Conservation (phyloP, 2,888 invertebrate species). For the Apeira syringaria region DNA sequence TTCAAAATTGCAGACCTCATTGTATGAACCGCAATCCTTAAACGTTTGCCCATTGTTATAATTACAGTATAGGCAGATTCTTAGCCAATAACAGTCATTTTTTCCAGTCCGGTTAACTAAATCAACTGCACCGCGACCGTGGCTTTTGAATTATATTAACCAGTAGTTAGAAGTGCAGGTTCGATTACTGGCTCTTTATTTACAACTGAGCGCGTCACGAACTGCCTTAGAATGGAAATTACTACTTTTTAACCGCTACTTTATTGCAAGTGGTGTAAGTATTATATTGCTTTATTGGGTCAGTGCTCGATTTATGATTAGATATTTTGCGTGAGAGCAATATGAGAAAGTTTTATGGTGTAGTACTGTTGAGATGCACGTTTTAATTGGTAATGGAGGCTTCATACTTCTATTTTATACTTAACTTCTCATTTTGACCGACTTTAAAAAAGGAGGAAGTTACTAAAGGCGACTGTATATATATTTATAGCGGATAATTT, state of each 20-base stretch:
- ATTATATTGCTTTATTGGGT: slow-evolving; percentile 21
- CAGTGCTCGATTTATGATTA: slow-evolving; percentile 16
- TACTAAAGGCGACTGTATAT: no score
- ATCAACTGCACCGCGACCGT: slow-evolving; percentile 18
- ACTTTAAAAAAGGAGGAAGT: no score
- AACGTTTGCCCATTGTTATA: no score
- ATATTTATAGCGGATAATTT: no score
- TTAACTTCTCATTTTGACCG: no score
- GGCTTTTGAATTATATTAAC: slow-evolving; percentile 23
- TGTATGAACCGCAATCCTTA: no score
- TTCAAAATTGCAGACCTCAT: no score
- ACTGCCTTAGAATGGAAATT: slow-evolving; percentile 48
- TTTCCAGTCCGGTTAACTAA: slow-evolving; percentile 2
- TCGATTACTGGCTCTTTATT: slow-evolving; percentile 59
- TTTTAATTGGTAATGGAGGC: no score
- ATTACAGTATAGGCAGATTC: not conserved
- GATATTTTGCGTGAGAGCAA: slow-evolving; percentile 7
- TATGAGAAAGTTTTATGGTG: slow-evolving; percentile 12
- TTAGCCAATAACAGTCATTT: not conserved
- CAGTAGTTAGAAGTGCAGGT: slow-evolving; percentile 36
- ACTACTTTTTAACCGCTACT: slow-evolving; percentile 50
- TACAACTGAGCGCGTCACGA: slow-evolving; percentile 58
- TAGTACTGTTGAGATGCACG: not conserved
- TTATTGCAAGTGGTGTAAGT: slow-evolving; percentile 33
- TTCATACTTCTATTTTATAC: no score